Conservation (phyloP, 2,888 invertebrate genomes). For the Rotaria socialis region DNA sequence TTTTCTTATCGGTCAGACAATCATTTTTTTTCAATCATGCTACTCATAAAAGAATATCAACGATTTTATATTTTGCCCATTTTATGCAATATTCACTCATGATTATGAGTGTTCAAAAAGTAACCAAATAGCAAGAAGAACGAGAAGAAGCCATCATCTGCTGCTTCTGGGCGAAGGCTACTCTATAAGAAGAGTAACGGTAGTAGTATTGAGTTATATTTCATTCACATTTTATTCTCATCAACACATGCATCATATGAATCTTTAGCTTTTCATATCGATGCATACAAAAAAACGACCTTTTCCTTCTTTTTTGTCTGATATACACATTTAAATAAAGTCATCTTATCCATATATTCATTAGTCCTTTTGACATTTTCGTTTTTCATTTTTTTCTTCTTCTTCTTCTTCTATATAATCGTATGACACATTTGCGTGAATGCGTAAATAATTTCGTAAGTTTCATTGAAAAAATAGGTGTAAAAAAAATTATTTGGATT, state of each 20-base stretch:
- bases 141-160: background rate
- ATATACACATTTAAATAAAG: background rate
- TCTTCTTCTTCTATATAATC: background rate
- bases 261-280: background rate
- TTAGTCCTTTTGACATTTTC: background rate
- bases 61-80: background rate
- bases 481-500: background rate
- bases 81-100: background rate
- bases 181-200: background rate
- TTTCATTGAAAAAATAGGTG: background rate
- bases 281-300: background rate
- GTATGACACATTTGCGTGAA: background rate
- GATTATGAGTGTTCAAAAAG: background rate
- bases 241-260: background rate
- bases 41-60: background rate
- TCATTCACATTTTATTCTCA: background rate
- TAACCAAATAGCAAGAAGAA: background rate
- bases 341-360: background rate
- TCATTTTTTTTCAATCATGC: conserved; percentile 1
- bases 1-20: background rate
- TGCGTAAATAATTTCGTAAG: background rate
- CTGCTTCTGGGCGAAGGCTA: background rate
- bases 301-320: background rate
- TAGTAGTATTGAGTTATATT: background rate
- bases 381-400: background rate